Evolutionary conservation across 2,113 vertebrate genomes (phyloP).

Genomic region (Phylloscopus trochilus): DNA sequence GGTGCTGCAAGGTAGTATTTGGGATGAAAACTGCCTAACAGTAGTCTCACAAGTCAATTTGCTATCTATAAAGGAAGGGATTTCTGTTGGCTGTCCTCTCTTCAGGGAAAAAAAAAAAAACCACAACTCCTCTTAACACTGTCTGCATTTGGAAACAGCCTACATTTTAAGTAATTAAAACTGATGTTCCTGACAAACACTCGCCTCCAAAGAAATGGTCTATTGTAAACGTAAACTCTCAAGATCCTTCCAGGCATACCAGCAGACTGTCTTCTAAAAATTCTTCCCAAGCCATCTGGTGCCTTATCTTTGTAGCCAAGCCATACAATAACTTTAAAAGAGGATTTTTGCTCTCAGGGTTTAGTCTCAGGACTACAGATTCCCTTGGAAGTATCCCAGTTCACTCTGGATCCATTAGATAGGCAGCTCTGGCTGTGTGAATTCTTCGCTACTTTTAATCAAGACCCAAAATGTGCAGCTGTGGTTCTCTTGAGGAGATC

Average conservation of each 20-base stretch:
- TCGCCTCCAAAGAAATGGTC: constrained; percentile 30
- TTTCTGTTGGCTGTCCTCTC: background rate
- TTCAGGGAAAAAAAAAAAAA: background rate
- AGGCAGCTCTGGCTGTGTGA: constrained; percentile 1
- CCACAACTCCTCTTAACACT: background rate
- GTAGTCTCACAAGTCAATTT: background rate
- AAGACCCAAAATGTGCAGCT: background rate
- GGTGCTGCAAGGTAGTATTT: background rate
- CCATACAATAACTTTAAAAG: constrained; percentile 59
- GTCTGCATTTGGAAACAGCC: constrained; percentile 37
- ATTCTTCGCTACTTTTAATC: background rate
- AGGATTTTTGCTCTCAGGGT: background rate
- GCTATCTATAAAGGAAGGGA: background rate
- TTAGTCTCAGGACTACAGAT: background rate
- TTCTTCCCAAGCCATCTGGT: constrained; percentile 67
- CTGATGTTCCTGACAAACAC: constrained; percentile 41
- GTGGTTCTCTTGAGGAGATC: background rate
- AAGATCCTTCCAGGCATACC: constrained; percentile 48
- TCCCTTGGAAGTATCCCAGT: background rate
- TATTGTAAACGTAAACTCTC: constrained; percentile 45
- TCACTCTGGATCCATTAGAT: background rate
- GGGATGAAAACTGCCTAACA: background rate
- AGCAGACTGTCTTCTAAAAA: constrained; percentile 61
- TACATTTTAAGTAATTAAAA: constrained; percentile 53
- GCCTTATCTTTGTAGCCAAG: constrained; percentile 60